Evolutionary conservation across 1,140 invertebrate genomes (phyloP), one percentile per base, ranked within the genome.

Genomic region (Acromyrmex echinatior): DNA sequence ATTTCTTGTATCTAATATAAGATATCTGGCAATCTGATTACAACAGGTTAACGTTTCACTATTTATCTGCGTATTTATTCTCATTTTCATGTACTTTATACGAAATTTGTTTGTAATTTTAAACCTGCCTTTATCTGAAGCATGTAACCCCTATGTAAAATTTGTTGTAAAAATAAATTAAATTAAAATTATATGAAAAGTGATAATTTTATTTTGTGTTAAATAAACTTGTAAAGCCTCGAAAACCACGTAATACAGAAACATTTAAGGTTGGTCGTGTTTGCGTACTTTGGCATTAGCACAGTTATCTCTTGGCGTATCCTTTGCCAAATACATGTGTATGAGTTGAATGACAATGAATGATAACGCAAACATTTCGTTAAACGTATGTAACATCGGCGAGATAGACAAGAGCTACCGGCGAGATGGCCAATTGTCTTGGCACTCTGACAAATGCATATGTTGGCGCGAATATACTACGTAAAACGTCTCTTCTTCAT

Each of bases 361-460:
- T 35, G 53, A 35, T 31, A 74, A 56, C 35, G 28, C 70, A 21
- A 76, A 76, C 39, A 60, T 76, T 39, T 16, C 53, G n/a, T 3
- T 45, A 39, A 45, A 2, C n/a, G 7, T 77, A n/a, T n/a, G 14
- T 6, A 51, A 51, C 49, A 51, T 25, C 7, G 31, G 16, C 56
- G 25, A 45, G 39, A 7, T 35, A 51, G 28, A 73, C 21, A 78
- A 49, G 39, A 45, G 9, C 39, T 45, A 51, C 25, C 14, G 31
- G 9, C 56, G 39, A 28, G 39, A n/a, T 35, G 71, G 28, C 51
- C 16, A 78, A 49, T 9, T 31, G 10, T 51, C 16, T 35, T 79
- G 60, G 60, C 49, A 45, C 6, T 58, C 31, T 45, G 65, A 39
- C 65, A 81, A 79, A 81, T 81, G 45, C 5, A 3, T 70, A 18